Evolutionary conservation across 1,140 invertebrate species (phyloP).

Genomic region (Pachypsylla venusta): DNA sequence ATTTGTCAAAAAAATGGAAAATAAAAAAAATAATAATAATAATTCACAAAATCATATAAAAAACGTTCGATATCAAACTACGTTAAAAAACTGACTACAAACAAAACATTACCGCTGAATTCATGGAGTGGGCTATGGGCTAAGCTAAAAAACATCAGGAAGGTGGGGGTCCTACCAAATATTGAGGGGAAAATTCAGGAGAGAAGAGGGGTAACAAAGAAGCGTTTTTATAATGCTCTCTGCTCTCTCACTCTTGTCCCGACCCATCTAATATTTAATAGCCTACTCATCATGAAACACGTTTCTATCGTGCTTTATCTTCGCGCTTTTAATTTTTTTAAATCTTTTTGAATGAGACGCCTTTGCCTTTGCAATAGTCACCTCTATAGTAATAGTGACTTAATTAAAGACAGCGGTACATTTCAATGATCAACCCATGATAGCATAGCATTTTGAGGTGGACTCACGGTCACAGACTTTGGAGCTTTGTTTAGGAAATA

Average conservation of each 20-base stretch:
- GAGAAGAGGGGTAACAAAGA: conserved; percentile 5
- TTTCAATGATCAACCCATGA: no score
- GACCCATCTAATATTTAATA: background rate
- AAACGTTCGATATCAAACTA: background rate
- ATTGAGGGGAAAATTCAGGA: conserved; percentile 4
- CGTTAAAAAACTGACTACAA: conserved; percentile 9
- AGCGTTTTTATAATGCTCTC: conserved; percentile 4
- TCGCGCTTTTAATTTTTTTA: no score
- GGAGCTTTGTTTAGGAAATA: no score
- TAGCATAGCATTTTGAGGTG: no score
- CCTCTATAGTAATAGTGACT: no score
- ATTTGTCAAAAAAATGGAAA: background rate
- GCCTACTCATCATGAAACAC: no score
- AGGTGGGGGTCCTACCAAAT: conserved; percentile 7
- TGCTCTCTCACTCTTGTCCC: background rate
- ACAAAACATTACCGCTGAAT: conserved; percentile 2
- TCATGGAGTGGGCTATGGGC: conserved; percentile 6
- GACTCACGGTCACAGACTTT: no score
- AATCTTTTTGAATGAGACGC: no score
- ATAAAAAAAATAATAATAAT: conserved; percentile 4
- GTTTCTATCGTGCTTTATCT: no score
- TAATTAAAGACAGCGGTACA: no score
- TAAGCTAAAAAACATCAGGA: conserved; percentile 2
- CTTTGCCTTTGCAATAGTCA: no score
- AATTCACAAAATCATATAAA: background rate